Evolutionary conservation across 2,113 vertebrate genomes (phyloP), one percentile per base, ranked within the genome.

Genomic region (Plestiodon gilberti): DNA sequence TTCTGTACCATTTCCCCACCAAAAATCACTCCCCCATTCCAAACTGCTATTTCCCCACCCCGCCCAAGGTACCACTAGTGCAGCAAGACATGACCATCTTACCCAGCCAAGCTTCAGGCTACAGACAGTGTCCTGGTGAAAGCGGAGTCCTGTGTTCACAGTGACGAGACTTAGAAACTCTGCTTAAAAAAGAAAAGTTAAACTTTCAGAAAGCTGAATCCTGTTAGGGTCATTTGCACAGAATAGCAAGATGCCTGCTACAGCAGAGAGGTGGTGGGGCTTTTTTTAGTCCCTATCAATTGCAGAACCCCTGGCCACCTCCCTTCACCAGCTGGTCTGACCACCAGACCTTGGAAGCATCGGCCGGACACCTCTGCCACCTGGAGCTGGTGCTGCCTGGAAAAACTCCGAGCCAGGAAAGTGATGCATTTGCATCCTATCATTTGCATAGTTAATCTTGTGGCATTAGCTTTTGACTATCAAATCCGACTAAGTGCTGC

Each of bases 391-490:
- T 8, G 25, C 61, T 30, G 2, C 25, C 22, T 38, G 57, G 10
- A 55, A 35, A 59, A 13, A 18, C 5, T 3, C 48, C 18, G 18
- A 78, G 30, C 8, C 13, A n/a, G 35, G 35, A 17, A 59, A 83
- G 65, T n/a, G n/a, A 38, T 28, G 28, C 55, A 23, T 22, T 28
- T 30, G 71, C 4, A 13, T 10, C 9, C 43, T n/a, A 52, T 35
- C 14, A 40, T 88, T 80, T 84, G 82, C 82, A 84, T 57, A 38
- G 35, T 57, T 73, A 52, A 57, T 74, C 76, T 57, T 1, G 6
- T 4, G 13, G 76, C 67, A 74, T 84, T 74, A 84, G 67, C 87
- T 20, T 88, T 88, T 84, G 78, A 84, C 87, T 88, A 65, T 33
- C 82, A 88, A 88, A 88, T 88, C 82, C 77, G 65, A 33, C 59